Evolutionary conservation across 1,140 invertebrate species (phyloP).

Genomic region (Tribolium madens): DNA sequence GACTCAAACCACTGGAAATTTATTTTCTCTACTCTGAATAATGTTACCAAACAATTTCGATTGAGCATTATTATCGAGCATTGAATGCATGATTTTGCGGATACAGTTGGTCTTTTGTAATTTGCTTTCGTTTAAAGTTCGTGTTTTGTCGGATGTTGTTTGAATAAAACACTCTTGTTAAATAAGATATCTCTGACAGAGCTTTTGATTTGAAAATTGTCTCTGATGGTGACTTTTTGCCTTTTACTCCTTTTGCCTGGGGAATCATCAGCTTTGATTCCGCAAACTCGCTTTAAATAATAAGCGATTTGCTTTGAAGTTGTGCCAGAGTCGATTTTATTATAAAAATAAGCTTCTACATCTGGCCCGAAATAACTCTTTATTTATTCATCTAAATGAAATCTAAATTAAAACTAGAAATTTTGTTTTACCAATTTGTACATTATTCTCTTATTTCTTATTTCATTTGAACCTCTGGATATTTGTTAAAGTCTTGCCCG

Average conservation of each 20-base stretch:
- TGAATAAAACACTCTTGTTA: not conserved
- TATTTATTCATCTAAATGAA: not conserved
- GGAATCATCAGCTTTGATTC: slow-evolving; percentile 8
- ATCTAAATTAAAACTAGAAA: too few relatives aligned
- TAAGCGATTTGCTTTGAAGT: slow-evolving; percentile 28
- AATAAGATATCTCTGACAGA: slow-evolving; percentile 25
- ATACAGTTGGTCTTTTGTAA: not conserved
- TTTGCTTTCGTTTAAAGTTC: not conserved
- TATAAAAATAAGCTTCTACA: not conserved
- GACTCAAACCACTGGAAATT: slow-evolving; percentile 28
- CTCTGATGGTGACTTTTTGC: slow-evolving; percentile 22
- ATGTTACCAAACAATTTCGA: slow-evolving; percentile 17
- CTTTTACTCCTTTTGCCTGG: slow-evolving; percentile 3
- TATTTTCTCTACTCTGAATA: slow-evolving; percentile 28
- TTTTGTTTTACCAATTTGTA: too few relatives aligned
- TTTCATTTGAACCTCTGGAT: not conserved
- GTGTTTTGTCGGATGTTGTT: slow-evolving; percentile 10
- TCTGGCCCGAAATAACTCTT: not conserved
- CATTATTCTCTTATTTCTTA: too few relatives aligned
- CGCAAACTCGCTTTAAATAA: slow-evolving; percentile 20
- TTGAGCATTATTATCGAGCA: slow-evolving; percentile 5
- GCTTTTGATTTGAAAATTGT: slow-evolving; percentile 22
- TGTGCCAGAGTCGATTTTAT: not conserved
- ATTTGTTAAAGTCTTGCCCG: not conserved
- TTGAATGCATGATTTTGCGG: not conserved